Conservation (phyloP, 2,113 vertebrate species). For the Bujurquina vittata region DNA sequence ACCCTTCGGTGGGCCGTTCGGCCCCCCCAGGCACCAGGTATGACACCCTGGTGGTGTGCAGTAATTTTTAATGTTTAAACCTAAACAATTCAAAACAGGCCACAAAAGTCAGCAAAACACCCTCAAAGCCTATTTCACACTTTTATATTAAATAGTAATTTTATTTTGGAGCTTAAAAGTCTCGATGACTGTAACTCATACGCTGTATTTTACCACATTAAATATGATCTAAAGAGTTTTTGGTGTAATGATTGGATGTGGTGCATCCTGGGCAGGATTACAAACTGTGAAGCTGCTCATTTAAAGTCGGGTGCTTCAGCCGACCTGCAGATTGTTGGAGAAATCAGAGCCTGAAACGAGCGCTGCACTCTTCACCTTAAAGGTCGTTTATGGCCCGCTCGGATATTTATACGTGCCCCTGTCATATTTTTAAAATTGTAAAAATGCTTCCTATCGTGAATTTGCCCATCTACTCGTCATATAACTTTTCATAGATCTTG, state of each 20-base stretch:
- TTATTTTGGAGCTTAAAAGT: background rate
- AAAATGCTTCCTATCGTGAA: background rate
- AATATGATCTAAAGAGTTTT: fast-evolving
- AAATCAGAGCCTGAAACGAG: background rate
- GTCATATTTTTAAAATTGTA: background rate
- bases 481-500: background rate
- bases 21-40: background rate
- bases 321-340: too few relatives aligned
- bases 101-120: background rate
- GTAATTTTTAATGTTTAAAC: background rate
- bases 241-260: background rate
- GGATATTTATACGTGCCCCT: background rate
- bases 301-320: too few relatives aligned
- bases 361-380: background rate
- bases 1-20: background rate
- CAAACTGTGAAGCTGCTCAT: too few relatives aligned
- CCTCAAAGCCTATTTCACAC: background rate
- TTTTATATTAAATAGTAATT: fast-evolving
- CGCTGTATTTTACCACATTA: background rate
- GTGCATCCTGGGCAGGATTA: background rate
- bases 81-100: background rate
- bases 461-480: background rate
- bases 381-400: background rate
- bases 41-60: fast-evolving
- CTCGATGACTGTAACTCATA: fast-evolving